Evolutionary conservation across 2,888 invertebrate genomes (phyloP), one percentile per base, ranked within the genome.

Genomic region (Conus canariensis): DNA sequence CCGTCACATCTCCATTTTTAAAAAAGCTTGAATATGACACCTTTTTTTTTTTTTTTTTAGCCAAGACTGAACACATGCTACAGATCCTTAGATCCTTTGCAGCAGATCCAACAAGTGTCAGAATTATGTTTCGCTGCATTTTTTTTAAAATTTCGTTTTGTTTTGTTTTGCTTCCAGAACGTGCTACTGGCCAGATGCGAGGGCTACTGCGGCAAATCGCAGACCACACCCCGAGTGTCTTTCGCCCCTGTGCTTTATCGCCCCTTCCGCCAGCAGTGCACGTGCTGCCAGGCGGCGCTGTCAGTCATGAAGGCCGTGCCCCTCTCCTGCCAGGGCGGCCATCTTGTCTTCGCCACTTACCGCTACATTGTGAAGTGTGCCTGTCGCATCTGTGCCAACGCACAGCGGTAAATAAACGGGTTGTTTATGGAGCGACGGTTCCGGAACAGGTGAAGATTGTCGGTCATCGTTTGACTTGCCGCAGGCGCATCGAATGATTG

Each of bases 291-390:
- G n/a, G 92, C 92, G 60, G 67, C 85, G 22, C 87, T 93, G 77
- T 93, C 93, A 56, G 91, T 93, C 82, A 93, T 93, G 93, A 93
- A 93, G 64, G 93, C 93, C 19, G 92, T 93, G 19, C 59, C 91
- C 0, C 87, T 93, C 19, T 83, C 90, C 56, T 93, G 93, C 90
- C 89, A 91, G 85, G 88, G 90, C 19, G 93, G 91, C 0, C 88
- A 91, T 45, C 70, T 83, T 19, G 92, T 91, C 16, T 93, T 91
- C 74, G 93, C 93, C 25, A 93, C 93, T 14, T 93, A 93, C 80
- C 90, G 93, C 60, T 93, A 93, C 82, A 93, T 93, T 22, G 70
- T 93, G 12, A 85, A 91, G 25, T 93, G 93, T 88, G 90, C 91
- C 5, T 93, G 93, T 60, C 88, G 91, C 9, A n/a, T 25, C n/a